A percentile compares a stretch with the other conserved stretches of the same genome.
Evolutionary conservation across 2,113 vertebrate species (phyloP).

Genomic region (Orcinus orca): DNA sequence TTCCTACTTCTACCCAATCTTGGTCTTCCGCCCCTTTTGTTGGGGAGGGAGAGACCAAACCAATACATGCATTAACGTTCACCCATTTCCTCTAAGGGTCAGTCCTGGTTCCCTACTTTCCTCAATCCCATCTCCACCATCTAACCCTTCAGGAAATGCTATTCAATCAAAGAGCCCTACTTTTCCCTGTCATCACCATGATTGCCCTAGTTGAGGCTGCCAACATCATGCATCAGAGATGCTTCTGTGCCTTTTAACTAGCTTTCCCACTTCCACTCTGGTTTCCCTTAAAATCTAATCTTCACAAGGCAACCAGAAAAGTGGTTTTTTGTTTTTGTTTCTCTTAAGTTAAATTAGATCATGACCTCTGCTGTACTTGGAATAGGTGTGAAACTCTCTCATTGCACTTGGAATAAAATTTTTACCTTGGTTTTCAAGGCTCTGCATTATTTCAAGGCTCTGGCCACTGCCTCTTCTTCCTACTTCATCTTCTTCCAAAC

Average conservation of each 20-base stretch:
- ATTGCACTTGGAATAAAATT: background rate
- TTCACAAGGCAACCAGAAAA: background rate
- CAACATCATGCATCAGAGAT: background rate
- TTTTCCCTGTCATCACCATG: background rate
- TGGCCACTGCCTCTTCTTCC: background rate
- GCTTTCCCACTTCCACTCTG: background rate
- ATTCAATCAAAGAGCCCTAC: background rate
- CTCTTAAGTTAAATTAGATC: conserved; percentile 10
- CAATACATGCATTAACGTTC: background rate
- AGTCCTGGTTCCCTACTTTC: background rate
- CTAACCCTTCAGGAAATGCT: background rate
- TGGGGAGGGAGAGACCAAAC: background rate
- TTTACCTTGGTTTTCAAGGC: background rate
- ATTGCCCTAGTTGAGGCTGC: background rate
- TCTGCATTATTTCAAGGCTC: background rate
- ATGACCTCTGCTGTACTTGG: background rate
- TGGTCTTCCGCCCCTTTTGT: background rate
- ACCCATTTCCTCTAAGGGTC: background rate
- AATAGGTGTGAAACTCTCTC: background rate
- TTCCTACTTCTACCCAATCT: background rate
- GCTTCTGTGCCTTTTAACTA: background rate
- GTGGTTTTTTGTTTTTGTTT: background rate
- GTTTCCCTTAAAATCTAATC: background rate
- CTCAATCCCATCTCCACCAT: background rate
- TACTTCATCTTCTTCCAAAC: background rate